Evolutionary conservation across 2,888 invertebrate species (phyloP).

Genomic region (Scaptodrosophila latifasciaeformis): DNA sequence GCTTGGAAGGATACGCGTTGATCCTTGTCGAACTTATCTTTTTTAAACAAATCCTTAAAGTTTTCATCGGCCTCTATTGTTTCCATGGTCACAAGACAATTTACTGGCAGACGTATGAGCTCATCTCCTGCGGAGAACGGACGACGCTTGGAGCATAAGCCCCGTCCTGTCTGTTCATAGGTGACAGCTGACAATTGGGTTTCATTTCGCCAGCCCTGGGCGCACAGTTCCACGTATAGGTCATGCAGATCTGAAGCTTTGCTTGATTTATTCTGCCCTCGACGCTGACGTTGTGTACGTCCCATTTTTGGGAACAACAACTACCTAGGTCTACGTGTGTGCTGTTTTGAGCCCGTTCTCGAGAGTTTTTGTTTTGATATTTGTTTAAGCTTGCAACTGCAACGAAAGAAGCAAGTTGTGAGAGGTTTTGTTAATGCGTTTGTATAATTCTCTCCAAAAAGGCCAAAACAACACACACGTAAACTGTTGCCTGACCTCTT

Average conservation of each 20-base stretch:
- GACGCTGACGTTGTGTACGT: conserved; percentile 61
- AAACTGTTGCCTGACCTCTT: conserved; percentile 54
- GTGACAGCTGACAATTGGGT: conserved; percentile 77
- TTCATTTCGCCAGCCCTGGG: conserved; percentile 78
- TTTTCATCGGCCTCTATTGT: conserved; percentile 77
- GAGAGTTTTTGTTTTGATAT: conserved; percentile 17
- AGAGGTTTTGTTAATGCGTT: conserved; percentile 27
- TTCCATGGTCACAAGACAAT: conserved; percentile 78
- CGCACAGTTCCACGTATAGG: conserved; percentile 53
- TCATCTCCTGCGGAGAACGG: conserved; percentile 78
- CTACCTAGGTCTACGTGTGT: conserved; percentile 27
- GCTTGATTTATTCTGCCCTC: neutral
- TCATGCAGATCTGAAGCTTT: conserved; percentile 19
- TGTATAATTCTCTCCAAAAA: conserved; percentile 17
- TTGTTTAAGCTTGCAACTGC: conserved; percentile 51
- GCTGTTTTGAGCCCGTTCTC: conserved; percentile 51
- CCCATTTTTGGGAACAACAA: conserved; percentile 45
- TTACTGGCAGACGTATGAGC: conserved; percentile 79
- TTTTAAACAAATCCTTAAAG: conserved; percentile 76
- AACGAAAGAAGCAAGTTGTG: conserved; percentile 62
- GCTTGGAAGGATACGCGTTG: conserved; percentile 80
- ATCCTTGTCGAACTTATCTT: conserved; percentile 47
- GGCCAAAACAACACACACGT: conserved; percentile 68
- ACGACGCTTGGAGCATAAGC: conserved; percentile 79
- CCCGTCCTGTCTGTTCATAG: conserved; percentile 84